Evolutionary conservation across 1,140 invertebrate genomes (phyloP).

Genomic region (Paraescarpia echinospica): DNA sequence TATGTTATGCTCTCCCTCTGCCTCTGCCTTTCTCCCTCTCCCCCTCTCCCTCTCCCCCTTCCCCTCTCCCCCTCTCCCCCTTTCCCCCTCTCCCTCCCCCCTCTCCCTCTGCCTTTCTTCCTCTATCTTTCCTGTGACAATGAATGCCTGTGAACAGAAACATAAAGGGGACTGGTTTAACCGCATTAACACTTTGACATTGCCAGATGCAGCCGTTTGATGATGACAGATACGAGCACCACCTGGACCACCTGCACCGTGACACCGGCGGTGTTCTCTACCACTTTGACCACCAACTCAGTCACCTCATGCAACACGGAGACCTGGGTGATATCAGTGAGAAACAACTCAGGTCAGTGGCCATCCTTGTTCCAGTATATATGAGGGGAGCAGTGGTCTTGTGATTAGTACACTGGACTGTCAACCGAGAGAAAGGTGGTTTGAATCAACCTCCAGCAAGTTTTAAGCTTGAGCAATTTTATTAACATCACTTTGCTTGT

Average conservation of each 20-base stretch:
- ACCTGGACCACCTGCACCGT: not conserved
- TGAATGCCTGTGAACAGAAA: not conserved
- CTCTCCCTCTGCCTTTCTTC: not conserved
- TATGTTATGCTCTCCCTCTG: too few species aligned
- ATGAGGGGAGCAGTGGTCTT: too few species aligned
- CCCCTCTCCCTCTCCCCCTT: too few species aligned
- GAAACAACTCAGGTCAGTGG: not conserved
- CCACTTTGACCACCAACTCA: not conserved
- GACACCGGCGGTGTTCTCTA: conserved; percentile 11
- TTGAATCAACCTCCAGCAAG: too few species aligned
- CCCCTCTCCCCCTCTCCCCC: too few species aligned
- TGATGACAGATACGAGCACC: conserved; percentile 7
- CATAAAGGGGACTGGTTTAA: not conserved
- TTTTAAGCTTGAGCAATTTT: too few species aligned
- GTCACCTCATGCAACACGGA: not conserved
- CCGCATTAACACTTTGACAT: not conserved
- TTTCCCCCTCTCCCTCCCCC: too few species aligned
- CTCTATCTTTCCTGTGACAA: not conserved
- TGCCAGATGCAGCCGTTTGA: not conserved
- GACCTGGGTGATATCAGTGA: not conserved
- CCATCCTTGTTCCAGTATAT: not conserved
- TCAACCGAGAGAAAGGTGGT: too few species aligned
- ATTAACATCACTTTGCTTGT: too few species aligned
- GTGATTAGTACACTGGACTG: too few species aligned
- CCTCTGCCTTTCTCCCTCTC: too few species aligned